Conservation (phyloP, 2,797 vertebrate genomes). For the Microctenopoma stevenorrisi region DNA sequence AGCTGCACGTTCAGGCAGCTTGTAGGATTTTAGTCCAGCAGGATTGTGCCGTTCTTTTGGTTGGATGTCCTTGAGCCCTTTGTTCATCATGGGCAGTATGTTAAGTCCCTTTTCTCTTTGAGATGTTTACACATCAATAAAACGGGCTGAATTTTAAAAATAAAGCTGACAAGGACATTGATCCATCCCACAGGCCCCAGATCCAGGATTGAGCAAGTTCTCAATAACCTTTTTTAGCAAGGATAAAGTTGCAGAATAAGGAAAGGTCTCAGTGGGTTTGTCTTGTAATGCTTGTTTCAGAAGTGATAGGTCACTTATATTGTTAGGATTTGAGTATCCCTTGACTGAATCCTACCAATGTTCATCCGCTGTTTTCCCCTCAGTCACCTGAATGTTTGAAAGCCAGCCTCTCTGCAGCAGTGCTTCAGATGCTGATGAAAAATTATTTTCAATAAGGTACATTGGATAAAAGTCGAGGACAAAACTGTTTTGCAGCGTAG, state of each 20-base stretch:
- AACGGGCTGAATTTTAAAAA: constrained; percentile 74
- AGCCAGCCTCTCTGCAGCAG: constrained; percentile 27
- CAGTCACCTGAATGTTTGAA: constrained; percentile 45
- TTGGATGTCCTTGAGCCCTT: constrained; percentile 79
- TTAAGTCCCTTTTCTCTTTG: constrained; percentile 75
- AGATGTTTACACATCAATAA: constrained; percentile 85
- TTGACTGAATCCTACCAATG: constrained; percentile 63
- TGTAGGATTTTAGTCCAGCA: constrained; percentile 59
- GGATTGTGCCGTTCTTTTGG: constrained; percentile 71
- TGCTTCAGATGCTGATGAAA: constrained; percentile 24
- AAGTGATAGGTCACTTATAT: constrained; percentile 58
- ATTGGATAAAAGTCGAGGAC: constrained; percentile 42
- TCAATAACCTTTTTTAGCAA: constrained; percentile 58
- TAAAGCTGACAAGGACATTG: constrained; percentile 81
- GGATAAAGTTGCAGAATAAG: constrained; percentile 65
- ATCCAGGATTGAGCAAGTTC: constrained; percentile 64
- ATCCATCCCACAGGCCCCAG: constrained; percentile 73
- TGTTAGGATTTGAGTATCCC: constrained; percentile 60
- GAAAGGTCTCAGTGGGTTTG: constrained; percentile 65
- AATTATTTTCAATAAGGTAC: constrained; percentile 24
- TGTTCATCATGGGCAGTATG: constrained; percentile 74
- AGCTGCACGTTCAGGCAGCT: constrained; percentile 67
- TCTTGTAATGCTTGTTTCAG: constrained; percentile 52
- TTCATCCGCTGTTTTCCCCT: constrained; percentile 39
- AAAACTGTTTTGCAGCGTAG: constrained; percentile 37